These are phyloP conservation scores for Acromyrmex echinatior DNA, from an alignment of 1,140 invertebrate species.

Conservation along the genomic window DNA sequence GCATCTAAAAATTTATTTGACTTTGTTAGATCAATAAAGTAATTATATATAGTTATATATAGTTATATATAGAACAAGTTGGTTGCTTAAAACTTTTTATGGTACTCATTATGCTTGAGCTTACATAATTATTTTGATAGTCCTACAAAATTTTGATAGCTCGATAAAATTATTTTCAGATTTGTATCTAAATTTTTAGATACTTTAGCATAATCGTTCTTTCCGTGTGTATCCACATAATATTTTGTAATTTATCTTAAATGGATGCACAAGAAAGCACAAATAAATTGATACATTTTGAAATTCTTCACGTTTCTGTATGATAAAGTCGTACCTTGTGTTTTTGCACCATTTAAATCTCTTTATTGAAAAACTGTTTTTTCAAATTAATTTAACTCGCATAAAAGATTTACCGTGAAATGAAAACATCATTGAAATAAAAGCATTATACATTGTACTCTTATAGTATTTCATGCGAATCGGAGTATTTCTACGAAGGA, in stretches of 20 bases:
- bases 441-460: neutral
- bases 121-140: no score
- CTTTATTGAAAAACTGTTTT: neutral
- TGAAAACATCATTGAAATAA: neutral
- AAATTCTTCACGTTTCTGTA: neutral
- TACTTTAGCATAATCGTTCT: no score
- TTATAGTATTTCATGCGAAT: constrained; percentile 27
- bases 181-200: no score
- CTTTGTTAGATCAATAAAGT: no score
- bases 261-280: neutral
- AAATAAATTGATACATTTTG: neutral
- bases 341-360: neutral
- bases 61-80: no score
- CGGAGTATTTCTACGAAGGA: constrained; percentile 1
- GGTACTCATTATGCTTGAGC: no score
- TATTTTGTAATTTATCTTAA: neutral
- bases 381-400: neutral
- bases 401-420: neutral
- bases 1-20: no score
- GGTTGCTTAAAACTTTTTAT: no score
- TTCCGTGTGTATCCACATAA: no score
- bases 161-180: no score
- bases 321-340: neutral
- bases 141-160: no score
- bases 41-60: no score